phyloP scores from a whole-genome alignment of 2,797 vertebrate species.

The Allobates femoralis region DNA sequence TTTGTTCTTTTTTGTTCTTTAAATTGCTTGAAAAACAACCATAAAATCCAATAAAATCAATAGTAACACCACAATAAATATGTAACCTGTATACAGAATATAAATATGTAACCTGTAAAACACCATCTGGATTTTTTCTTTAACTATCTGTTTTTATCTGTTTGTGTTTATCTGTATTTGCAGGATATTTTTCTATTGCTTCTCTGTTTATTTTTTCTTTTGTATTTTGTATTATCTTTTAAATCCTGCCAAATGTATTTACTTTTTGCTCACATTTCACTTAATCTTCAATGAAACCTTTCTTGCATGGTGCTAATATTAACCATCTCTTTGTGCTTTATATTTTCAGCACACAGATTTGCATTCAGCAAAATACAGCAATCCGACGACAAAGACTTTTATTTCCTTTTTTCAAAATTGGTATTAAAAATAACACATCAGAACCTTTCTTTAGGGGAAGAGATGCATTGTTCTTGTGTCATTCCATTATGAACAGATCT shows the following conservation, averaged over 20 bases:
- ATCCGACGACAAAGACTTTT: background rate
- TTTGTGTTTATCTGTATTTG: too few species aligned
- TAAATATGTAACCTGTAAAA: too few species aligned
- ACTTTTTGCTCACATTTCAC: background rate
- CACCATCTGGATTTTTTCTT: too few species aligned
- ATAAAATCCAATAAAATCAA: too few species aligned
- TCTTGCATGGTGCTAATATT: background rate
- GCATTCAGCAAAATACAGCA: conserved; percentile 19
- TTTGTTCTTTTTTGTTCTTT: too few species aligned
- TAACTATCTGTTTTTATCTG: too few species aligned
- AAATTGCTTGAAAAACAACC: too few species aligned
- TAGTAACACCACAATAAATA: too few species aligned
- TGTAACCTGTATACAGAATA: too few species aligned
- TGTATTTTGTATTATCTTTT: background rate
- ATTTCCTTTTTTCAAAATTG: conserved; percentile 42
- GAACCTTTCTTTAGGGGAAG: conserved; percentile 42
- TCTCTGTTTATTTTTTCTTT: background rate
- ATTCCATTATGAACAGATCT: conserved; percentile 57
- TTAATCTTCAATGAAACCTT: background rate
- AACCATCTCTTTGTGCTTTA: background rate
- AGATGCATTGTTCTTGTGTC: conserved; percentile 52
- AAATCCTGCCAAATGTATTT: background rate
- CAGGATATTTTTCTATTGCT: background rate
- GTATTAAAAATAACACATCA: conserved; percentile 54
- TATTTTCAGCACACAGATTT: background rate